These are phyloP conservation scores for Desoria tigrina DNA, from an alignment of 2,888 invertebrate genomes.

Conservation along the genomic window DNA sequence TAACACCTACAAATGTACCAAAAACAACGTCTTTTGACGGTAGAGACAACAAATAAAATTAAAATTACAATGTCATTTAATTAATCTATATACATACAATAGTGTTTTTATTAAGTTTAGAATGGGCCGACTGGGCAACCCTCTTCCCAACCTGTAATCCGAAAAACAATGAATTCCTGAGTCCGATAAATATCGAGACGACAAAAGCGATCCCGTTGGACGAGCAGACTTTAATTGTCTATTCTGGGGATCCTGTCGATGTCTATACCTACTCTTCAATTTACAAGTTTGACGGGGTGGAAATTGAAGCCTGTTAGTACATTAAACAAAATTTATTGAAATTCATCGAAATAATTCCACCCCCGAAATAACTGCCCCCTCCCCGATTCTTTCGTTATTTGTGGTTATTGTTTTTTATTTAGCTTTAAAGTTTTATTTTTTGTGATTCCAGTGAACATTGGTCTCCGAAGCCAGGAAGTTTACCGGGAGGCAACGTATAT, in stretches of 20 bases:
- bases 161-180: constrained; percentile 16
- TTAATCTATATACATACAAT: background rate
- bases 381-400: no score
- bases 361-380: no score
- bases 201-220: background rate
- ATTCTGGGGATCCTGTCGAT: constrained; percentile 20
- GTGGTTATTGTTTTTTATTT: background rate
- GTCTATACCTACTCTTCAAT: constrained; percentile 13
- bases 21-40: no score
- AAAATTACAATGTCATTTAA: no score
- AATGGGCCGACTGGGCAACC: constrained; percentile 22
- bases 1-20: no score
- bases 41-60: no score
- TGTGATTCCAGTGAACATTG: constrained; percentile 23
- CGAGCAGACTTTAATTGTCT: constrained; percentile 19
- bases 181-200: constrained; percentile 31
- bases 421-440: background rate
- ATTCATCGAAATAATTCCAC: no score
- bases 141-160: constrained; percentile 24
- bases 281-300: constrained; percentile 3
- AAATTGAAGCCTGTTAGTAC: constrained; percentile 30
- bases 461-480: background rate
- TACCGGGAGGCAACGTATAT: constrained; percentile 25
- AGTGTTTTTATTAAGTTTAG: constrained; percentile 8
- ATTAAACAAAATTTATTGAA: no score